Conservation (phyloP, 2,113 vertebrate species). For the Myotis lucifugus region DNA sequence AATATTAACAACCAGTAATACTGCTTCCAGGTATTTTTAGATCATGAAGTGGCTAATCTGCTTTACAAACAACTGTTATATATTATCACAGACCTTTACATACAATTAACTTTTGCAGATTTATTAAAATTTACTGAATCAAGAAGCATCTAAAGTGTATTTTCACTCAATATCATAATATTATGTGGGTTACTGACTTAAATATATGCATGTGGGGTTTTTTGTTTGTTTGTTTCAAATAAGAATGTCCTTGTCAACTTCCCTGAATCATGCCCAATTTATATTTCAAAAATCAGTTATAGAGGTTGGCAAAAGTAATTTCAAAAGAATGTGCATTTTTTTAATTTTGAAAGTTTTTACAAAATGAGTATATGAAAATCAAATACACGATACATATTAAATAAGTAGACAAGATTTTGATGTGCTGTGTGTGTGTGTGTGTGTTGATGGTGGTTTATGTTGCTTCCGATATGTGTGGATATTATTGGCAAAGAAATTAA, state of each 20-base stretch:
- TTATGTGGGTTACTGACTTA: background rate
- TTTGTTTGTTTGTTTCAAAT: conserved; percentile 26
- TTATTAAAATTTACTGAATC: conserved; percentile 32
- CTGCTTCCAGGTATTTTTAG: conserved; percentile 39
- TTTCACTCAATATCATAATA: conserved; percentile 16
- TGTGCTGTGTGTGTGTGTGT: background rate
- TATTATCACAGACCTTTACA: background rate
- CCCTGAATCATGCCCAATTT: conserved; percentile 11
- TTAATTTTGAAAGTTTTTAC: conserved; percentile 48
- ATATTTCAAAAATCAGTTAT: conserved; percentile 17
- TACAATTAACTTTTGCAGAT: conserved; percentile 32
- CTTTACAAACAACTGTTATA: conserved; percentile 18
- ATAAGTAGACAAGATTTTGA: background rate
- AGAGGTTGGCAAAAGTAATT: conserved; percentile 3
- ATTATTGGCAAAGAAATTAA: conserved; percentile 5
- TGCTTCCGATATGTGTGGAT: background rate
- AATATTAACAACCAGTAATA: conserved; percentile 35
- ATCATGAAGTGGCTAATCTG: conserved; percentile 31
- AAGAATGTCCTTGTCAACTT: background rate
- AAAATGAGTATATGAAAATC: background rate
- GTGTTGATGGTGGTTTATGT: background rate
- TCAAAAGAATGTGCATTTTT: conserved; percentile 33
- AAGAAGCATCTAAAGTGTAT: conserved; percentile 30
- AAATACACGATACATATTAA: background rate
- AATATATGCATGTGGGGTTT: background rate